Evolutionary conservation across 2,113 vertebrate species (phyloP), one percentile per base, ranked within the genome.

Genomic region (Cyprinus carpio): DNA sequence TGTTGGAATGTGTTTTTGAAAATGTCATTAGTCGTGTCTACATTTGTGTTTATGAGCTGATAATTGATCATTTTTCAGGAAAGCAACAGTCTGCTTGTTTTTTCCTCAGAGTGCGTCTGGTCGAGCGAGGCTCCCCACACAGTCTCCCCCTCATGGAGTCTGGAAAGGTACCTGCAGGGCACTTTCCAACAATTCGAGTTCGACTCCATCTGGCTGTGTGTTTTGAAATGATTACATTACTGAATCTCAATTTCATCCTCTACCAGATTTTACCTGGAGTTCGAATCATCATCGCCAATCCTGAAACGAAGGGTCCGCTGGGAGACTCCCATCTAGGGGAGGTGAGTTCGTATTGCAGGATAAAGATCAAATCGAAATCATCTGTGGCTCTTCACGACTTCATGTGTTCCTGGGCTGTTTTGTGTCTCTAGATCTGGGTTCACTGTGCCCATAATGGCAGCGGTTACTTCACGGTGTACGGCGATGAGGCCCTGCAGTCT

Each of bases 291-390:
- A 99, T 99, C 87, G 98, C 98, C 86, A 99, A 99, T 92, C 97
- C 98, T 6, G 98, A 99, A 94, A 99, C 98, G 67, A 99, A 99
- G 91, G 98, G 98, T 2, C 98, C 98, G 0, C 90, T 99, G 89
- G 98, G 98, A 89, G 98, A 99, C 93, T 99, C 98, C 0, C 98
- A 99, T 91, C 96, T 99, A 34, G 98, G 98, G 87, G 98, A 99
- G 96, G 98, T 98, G 60, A 89, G 91, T 91, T 54, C 1, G 20
- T 25, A 25, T 6, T 60, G 9, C 34, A 25, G 16, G 34, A 25
- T 46, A 25, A 27, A 62, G 25, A 7, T 74, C 13, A 43, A 51
- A 5, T 51, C 12, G 0, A 25, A 75, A 75, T 75, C n/a, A 49
- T 43, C 69, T 23, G 20, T 72, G 69, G 27, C 20, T n/a, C 18